phyloP scores from a whole-genome alignment of 64 coral and sea anemone genomes.

The Anthopleura sola region DNA sequence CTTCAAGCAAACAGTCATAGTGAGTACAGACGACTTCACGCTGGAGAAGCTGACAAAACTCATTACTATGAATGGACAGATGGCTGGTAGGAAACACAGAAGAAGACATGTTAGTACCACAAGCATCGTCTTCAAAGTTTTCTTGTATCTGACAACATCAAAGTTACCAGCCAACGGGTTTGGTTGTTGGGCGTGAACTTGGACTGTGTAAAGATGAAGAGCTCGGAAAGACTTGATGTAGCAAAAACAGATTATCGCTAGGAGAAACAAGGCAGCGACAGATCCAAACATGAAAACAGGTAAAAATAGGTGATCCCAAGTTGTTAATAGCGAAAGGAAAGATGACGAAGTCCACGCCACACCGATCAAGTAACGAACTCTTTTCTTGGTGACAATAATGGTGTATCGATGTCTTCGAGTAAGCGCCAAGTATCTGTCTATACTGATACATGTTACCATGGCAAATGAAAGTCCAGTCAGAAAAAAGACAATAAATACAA shows the following conservation, averaged over 20 bases:
- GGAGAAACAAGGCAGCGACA: neutral
- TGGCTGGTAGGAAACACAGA: neutral
- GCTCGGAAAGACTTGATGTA: neutral
- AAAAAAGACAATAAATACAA: neutral
- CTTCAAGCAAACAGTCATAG: neutral
- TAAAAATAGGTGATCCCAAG: neutral
- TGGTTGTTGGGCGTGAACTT: no score
- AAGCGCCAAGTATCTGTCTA: conserved; percentile 12
- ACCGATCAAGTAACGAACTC: neutral
- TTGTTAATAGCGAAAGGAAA: neutral
- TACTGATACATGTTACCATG: neutral
- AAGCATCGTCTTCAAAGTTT: no score
- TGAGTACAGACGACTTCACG: neutral
- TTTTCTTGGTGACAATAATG: neutral
- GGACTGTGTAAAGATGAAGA: no score
- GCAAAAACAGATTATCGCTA: neutral
- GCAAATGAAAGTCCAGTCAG: neutral
- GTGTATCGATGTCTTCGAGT: neutral
- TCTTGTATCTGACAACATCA: no score
- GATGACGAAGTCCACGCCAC: neutral
- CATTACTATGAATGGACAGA: neutral
- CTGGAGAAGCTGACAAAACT: neutral
- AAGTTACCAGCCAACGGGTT: no score
- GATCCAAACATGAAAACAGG: neutral
- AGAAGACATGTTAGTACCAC: neutral